These are phyloP conservation scores for Sebastes dallii DNA, from an alignment of 2,797 vertebrate species.

Conservation along the genomic window DNA sequence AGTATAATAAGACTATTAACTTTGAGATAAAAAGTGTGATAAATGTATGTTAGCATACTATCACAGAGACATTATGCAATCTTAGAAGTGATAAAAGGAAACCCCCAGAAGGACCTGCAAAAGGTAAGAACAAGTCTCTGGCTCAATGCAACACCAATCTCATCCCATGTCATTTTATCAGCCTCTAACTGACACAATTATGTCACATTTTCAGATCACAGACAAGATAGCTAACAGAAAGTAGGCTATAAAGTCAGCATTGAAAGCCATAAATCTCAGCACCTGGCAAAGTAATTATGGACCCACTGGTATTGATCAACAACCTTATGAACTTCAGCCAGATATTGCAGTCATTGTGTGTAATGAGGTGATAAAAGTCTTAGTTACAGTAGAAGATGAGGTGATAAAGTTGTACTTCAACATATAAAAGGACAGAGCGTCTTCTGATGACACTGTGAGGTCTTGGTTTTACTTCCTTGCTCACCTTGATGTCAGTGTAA, in stretches of 20 bases:
- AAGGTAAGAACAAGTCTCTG: background rate
- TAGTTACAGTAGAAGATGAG: background rate
- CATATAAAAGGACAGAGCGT: background rate
- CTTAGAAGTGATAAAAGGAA: background rate
- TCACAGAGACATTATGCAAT: background rate
- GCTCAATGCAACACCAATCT: background rate
- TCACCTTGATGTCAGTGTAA: conserved; percentile 91
- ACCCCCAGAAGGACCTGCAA: background rate
- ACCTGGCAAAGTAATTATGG: background rate
- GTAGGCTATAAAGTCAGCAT: background rate
- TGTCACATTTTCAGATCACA: conserved; percentile 12
- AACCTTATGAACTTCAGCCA: background rate
- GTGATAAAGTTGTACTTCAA: background rate
- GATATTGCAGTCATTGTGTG: background rate
- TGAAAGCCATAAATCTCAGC: background rate
- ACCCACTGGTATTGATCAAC: background rate
- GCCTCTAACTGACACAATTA: conserved; percentile 16
- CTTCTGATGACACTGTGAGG: background rate
- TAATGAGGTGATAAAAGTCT: background rate
- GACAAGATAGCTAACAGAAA: background rate
- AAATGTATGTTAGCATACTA: background rate
- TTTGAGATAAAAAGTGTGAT: background rate
- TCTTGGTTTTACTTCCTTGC: background rate
- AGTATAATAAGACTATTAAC: background rate
- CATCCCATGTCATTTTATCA: background rate